Conservation (phyloP, 2,888 invertebrate genomes). For the Lissocephala sabroskyi region DNA sequence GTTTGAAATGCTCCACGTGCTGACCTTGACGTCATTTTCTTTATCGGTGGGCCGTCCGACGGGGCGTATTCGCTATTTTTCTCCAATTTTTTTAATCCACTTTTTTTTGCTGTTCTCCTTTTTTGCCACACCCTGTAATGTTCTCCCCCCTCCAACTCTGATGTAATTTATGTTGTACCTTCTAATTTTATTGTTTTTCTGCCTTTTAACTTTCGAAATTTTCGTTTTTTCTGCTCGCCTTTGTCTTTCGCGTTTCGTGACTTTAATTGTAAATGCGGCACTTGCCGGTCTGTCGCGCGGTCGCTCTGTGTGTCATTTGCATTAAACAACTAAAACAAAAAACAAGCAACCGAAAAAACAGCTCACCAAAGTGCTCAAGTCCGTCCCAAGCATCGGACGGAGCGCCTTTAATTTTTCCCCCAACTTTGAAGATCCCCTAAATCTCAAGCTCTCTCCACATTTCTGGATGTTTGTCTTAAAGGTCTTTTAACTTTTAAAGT, state of each 20-base stretch:
- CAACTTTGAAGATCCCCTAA: too few species aligned
- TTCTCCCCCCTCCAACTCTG: not conserved
- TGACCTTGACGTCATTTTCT: slow-evolving; percentile 50
- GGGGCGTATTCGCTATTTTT: slow-evolving; percentile 40
- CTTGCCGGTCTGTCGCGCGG: too few species aligned
- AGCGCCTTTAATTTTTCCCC: too few species aligned
- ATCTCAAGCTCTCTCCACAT: too few species aligned
- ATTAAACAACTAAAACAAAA: too few species aligned
- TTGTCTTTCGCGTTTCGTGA: slow-evolving; percentile 29
- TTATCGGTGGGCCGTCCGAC: slow-evolving; percentile 33
- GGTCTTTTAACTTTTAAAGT: not conserved
- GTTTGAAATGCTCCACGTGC: slow-evolving; percentile 28
- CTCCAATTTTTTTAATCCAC: slow-evolving; percentile 6
- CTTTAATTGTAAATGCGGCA: slow-evolving; percentile 35
- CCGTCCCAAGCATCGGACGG: too few species aligned
- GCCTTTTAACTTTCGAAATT: not conserved
- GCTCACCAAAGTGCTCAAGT: too few species aligned
- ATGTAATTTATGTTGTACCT: not conserved
- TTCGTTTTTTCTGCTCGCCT: slow-evolving; percentile 8
- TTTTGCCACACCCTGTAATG: not conserved
- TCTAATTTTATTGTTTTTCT: slow-evolving; percentile 3
- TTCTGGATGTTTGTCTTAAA: too few species aligned
- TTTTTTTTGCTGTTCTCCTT: slow-evolving; percentile 1
- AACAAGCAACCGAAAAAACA: too few species aligned
- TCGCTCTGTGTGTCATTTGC: slow-evolving; percentile 1